These are phyloP conservation scores for Formica selysi DNA, from an alignment of 1,140 invertebrate species.

Conservation along the genomic window DNA sequence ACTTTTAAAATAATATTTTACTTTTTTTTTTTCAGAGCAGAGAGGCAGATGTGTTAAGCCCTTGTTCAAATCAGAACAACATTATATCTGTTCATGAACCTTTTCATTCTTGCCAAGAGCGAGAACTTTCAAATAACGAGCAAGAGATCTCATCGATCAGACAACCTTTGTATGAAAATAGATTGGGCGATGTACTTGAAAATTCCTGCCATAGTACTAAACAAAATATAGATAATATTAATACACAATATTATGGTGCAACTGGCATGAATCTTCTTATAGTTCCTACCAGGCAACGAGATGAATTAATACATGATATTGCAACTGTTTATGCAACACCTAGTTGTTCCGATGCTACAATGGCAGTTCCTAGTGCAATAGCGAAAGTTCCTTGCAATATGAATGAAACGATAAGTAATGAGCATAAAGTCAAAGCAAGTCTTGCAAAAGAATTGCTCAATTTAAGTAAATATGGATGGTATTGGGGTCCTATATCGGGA, in stretches of 20 bases:
- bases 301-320: neutral
- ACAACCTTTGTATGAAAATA: conserved; percentile 1
- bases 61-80: conserved; percentile 16
- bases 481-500: conserved; percentile 89
- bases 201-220: neutral
- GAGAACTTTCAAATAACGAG: neutral
- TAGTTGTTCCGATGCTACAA: neutral
- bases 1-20: neutral
- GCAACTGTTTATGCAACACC: neutral
- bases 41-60: conserved; percentile 18
- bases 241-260: neutral
- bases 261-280: neutral
- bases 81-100: neutral
- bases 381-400: neutral
- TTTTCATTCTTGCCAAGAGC: neutral
- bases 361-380: conserved; percentile 10
- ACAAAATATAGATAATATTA: neutral
- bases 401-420: conserved; percentile 44
- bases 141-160: neutral
- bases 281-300: conserved; percentile 3
- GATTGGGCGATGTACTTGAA: conserved; percentile 22
- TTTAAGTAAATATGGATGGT: conserved; percentile 89
- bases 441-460: conserved; percentile 87
- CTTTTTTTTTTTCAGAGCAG: conserved; percentile 48
- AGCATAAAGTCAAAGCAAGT: conserved; percentile 73